Conservation (phyloP, 2,888 invertebrate species). For the Altica lythri region DNA sequence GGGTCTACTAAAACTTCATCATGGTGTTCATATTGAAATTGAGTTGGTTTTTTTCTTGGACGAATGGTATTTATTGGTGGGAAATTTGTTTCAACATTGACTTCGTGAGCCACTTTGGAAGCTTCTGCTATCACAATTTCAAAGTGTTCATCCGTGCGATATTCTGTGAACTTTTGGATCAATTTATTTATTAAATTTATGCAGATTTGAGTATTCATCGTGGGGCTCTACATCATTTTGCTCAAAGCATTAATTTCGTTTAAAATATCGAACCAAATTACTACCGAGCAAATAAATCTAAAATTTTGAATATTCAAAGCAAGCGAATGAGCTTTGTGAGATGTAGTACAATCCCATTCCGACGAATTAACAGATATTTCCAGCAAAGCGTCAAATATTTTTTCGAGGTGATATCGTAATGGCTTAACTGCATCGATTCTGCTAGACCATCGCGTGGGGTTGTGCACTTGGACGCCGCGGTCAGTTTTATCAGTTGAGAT, state of each 20-base stretch:
- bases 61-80: constrained; percentile 31
- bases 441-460: too few relatives aligned
- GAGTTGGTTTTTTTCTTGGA: constrained; percentile 27
- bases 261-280: too few relatives aligned
- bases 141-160: constrained; percentile 38
- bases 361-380: too few relatives aligned
- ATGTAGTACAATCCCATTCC: too few relatives aligned
- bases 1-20: neutral
- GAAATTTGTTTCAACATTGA: constrained; percentile 35
- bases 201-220: constrained; percentile 37
- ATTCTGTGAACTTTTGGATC: constrained; percentile 22
- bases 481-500: too few relatives aligned
- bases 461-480: too few relatives aligned
- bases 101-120: constrained; percentile 29
- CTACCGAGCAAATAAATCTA: too few relatives aligned
- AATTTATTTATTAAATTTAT: constrained; percentile 29
- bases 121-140: constrained; percentile 34
- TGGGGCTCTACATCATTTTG: constrained; percentile 39
- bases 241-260: constrained; percentile 32
- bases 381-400: too few relatives aligned
- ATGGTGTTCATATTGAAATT: constrained; percentile 14
- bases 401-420: too few relatives aligned
- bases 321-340: too few relatives aligned
- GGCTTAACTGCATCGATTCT: too few relatives aligned
- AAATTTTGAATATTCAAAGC: too few relatives aligned